Evolutionary conservation across 2,797 vertebrate genomes (phyloP).

Genomic region (Bradypus variegatus): DNA sequence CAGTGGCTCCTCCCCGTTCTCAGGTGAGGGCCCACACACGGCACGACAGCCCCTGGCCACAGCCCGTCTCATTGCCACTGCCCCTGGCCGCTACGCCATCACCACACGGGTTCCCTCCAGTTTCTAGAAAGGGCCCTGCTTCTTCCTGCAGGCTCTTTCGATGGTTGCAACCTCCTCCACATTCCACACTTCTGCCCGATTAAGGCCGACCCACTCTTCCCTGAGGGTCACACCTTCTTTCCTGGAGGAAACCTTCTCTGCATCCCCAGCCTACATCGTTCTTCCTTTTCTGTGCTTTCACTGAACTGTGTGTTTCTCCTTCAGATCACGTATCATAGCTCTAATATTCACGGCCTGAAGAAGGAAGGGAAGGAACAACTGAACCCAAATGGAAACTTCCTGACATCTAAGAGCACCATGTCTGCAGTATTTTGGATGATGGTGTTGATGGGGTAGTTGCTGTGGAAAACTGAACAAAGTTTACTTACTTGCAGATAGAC

Average conservation of each 20-base stretch:
- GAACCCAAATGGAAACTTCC: not conserved
- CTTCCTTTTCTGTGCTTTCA: fast-evolving
- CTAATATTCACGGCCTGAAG: not conserved
- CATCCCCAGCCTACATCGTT: fast-evolving
- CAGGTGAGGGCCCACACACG: not conserved
- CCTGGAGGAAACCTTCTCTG: not conserved
- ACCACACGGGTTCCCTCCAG: not conserved
- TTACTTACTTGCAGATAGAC: constrained; percentile 47
- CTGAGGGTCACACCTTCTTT: not conserved
- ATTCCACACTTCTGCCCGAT: not conserved
- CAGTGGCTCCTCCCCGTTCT: not conserved
- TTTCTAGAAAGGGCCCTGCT: not conserved
- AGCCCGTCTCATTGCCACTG: fast-evolving
- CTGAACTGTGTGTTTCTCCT: not conserved
- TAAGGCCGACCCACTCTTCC: fast-evolving
- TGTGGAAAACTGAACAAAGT: constrained; percentile 36
- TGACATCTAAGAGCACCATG: not conserved
- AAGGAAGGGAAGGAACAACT: fast-evolving
- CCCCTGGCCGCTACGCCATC: fast-evolving
- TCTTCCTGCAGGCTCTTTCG: not conserved
- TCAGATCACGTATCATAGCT: not conserved
- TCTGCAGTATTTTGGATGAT: not conserved
- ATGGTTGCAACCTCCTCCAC: not conserved
- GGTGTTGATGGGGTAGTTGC: not conserved
- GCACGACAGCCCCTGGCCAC: not conserved